Conservation (phyloP, 2,888 invertebrate genomes). For the Falcaria lacertinaria region DNA sequence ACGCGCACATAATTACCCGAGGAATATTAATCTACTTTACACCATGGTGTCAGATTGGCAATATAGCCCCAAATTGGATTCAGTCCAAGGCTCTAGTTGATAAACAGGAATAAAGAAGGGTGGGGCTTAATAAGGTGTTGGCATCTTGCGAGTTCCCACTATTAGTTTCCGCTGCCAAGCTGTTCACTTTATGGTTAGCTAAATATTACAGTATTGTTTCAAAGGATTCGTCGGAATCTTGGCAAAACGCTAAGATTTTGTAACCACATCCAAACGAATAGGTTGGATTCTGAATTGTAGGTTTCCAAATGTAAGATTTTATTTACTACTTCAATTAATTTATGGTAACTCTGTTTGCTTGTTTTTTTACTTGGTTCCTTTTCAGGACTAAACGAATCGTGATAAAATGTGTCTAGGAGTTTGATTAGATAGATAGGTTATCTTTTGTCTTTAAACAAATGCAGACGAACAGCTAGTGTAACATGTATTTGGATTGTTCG, state of each 20-base stretch:
- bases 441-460: no score
- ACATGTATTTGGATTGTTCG: no score
- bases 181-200: slow-evolving; percentile 1
- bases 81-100: slow-evolving; percentile 40
- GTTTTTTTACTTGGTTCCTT: no score
- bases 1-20: neutral
- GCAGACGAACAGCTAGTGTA: no score
- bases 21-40: neutral
- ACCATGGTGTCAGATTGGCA: slow-evolving; percentile 3
- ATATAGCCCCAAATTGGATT: slow-evolving; percentile 31
- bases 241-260: slow-evolving; percentile 1
- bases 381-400: no score
- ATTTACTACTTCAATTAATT: no score
- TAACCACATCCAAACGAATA: no score
- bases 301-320: no score
- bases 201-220: neutral
- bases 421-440: no score
- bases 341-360: no score
- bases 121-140: slow-evolving; percentile 35
- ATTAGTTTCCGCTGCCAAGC: slow-evolving; percentile 26
- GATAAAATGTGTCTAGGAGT: no score
- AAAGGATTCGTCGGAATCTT: slow-evolving; percentile 4
- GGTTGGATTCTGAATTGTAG: no score
- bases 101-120: slow-evolving; percentile 40
- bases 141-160: slow-evolving; percentile 17